These are phyloP conservation scores for Lysandra bellargus DNA, from an alignment of 2,888 invertebrate genomes.

Conservation along the genomic window DNA sequence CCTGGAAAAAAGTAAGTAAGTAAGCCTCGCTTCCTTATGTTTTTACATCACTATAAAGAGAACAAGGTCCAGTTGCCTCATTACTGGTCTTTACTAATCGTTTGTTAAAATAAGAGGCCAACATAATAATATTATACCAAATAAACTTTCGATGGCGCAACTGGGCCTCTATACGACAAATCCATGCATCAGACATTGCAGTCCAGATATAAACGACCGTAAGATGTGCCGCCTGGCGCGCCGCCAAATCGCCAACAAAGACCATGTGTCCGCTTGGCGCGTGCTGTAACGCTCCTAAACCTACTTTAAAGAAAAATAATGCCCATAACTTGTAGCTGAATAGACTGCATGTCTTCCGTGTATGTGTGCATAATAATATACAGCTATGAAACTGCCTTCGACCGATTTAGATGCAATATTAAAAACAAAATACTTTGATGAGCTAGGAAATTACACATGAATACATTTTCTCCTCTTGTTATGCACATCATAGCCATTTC, in stretches of 20 bases:
- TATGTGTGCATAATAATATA: background rate
- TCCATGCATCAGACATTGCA: slow-evolving; percentile 14
- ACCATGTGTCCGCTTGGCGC: slow-evolving; percentile 1
- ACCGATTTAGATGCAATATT: background rate
- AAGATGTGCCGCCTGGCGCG: slow-evolving; percentile 4
- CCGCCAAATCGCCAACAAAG: slow-evolving; percentile 15
- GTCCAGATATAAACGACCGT: background rate
- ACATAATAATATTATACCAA: background rate
- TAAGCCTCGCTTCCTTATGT: no score
- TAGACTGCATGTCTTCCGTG: background rate
- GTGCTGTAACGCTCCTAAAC: background rate
- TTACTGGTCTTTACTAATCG: no score
- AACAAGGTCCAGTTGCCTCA: no score
- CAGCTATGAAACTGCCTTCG: background rate
- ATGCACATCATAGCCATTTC: no score
- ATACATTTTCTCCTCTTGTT: no score
- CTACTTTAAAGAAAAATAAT: slow-evolving; percentile 9
- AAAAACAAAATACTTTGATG: background rate
- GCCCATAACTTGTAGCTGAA: background rate
- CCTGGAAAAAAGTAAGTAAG: no score
- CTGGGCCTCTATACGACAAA: background rate
- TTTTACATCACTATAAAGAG: no score
- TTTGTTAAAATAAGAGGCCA: background rate
- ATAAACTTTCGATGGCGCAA: background rate
- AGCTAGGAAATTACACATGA: background rate